Conservation (phyloP, 2,888 invertebrate genomes). For the Stenotaenia linearis region DNA sequence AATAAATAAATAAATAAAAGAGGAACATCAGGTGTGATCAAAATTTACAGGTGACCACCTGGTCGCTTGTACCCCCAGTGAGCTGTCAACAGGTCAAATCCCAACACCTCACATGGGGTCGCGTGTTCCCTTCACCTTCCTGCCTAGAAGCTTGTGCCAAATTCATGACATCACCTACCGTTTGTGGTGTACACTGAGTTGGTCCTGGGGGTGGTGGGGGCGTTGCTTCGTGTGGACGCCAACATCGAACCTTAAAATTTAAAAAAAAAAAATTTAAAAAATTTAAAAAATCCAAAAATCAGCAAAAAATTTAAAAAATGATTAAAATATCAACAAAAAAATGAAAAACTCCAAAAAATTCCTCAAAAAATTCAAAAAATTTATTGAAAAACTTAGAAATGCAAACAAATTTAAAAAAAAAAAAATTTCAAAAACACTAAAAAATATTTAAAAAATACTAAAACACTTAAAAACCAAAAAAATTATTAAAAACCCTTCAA, state of each 20-base stretch:
- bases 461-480: background rate
- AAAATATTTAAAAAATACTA: background rate
- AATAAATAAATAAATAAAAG: background rate
- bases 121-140: background rate
- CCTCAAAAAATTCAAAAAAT: no score
- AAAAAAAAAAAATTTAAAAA: background rate
- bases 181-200: conserved; percentile 32
- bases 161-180: conserved; percentile 19
- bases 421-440: background rate
- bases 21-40: background rate
- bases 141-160: background rate
- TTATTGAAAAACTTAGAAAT: background rate
- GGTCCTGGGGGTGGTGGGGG: conserved; percentile 27
- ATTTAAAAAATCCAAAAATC: background rate
- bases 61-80: background rate
- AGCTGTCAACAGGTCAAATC: conserved; percentile 7
- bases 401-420: no score
- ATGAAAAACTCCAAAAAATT: no score
- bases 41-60: conserved; percentile 26
- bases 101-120: conserved; percentile 24
- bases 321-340: no score
- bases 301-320: no score
- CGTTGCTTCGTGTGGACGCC: conserved; percentile 29
- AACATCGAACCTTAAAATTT: conserved; percentile 4
- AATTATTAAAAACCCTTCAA: background rate